phyloP scores from a whole-genome alignment of 2,797 vertebrate genomes.

The Characodon lateralis region DNA sequence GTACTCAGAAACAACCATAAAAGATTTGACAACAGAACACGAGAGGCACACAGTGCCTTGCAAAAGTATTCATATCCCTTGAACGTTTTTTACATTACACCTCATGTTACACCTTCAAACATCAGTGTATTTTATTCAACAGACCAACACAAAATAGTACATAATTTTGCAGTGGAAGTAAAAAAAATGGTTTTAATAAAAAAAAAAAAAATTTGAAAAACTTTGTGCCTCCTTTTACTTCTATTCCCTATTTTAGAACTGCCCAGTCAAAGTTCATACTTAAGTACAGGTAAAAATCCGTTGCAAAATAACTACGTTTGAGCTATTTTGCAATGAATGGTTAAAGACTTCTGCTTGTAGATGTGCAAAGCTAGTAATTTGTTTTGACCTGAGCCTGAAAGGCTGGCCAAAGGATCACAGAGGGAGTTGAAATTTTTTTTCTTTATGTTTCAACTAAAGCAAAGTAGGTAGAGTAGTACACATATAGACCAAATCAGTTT shows the following conservation, averaged over 20 bases:
- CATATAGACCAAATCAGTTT: not conserved
- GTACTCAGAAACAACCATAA: not conserved
- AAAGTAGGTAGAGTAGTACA: conserved; percentile 7
- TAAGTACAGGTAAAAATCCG: too few relatives aligned
- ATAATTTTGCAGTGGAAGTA: not conserved
- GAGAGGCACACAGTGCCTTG: not conserved
- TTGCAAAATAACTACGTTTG: too few relatives aligned
- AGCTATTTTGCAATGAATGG: too few relatives aligned
- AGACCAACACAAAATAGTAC: not conserved
- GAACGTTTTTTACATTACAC: not conserved
- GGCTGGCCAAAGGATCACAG: not conserved
- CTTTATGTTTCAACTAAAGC: conserved; percentile 17
- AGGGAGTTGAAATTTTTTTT: conserved; percentile 16
- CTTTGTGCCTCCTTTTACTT: not conserved
- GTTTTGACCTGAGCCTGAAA: conserved; percentile 17
- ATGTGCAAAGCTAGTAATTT: not conserved
- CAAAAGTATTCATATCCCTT: not conserved
- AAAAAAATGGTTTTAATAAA: not conserved
- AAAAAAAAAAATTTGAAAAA: not conserved
- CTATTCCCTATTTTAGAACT: too few relatives aligned
- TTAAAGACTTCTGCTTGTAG: too few relatives aligned
- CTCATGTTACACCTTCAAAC: not conserved
- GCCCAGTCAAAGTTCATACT: not conserved
- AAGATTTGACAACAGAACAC: not conserved
- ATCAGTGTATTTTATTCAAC: not conserved